Evolutionary conservation across 2,797 vertebrate species (phyloP), one percentile per base, ranked within the genome.

Genomic region (Acestrorhynchus altus): DNA sequence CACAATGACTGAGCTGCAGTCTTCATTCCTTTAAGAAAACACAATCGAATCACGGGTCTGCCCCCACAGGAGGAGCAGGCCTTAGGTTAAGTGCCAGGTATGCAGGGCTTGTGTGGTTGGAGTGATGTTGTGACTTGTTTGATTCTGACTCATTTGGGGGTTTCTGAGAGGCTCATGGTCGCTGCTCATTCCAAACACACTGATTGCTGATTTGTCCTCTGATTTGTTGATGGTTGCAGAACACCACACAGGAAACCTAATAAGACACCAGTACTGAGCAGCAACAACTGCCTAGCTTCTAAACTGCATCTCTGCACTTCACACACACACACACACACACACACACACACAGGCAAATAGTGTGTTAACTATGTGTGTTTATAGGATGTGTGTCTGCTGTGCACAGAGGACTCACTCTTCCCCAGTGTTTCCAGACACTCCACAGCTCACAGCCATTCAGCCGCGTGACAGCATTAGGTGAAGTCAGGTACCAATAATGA

Each of bases 121-220:
- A 40, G 63, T 16, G 10, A 18, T 77, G 81, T 77, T 44, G 10
- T 11, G 44, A 77, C 75, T 75, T 78, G 74, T 74, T 76, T 24
- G 4, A 12, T 39, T 77, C 59, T 51, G 60, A 47, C 64, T 70
- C 74, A 74, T 63, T 70, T 24, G 47, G 44, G 28, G 35, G 18
- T 12, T 39, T 35, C 15, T 79, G 28, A 52, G 40, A 80, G 47
- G 66, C 22, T 64, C 8, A 24, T 61, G 59, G 46, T 24, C 31
- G 7, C 13, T 31, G 22, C 18, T 35, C 26, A 15, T 76, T 61
- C n/a, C 13, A 18, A 24, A 51, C 40, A n/a, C 31, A 15, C 70
- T 78, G 28, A 78, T 28, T 18, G 39, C 57, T 59, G 22, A 60
- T 26, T n/a, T 54, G 35, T 28, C 74, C 42, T 79, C 40, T 42